Evolutionary conservation across 2,113 vertebrate genomes (phyloP).

Genomic region (Chaetops frenatus): DNA sequence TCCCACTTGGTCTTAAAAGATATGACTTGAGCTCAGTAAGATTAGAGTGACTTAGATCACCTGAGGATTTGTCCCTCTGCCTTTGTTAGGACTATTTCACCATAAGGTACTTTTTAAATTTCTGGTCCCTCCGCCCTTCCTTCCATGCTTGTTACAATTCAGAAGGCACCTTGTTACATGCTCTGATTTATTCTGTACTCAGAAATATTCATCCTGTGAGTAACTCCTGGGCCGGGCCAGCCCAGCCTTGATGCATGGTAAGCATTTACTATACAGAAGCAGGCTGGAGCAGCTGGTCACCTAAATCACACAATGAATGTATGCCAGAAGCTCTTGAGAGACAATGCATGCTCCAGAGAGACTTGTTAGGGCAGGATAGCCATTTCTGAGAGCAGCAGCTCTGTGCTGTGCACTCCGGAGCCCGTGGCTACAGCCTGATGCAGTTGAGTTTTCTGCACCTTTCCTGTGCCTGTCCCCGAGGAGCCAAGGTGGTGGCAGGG

Average conservation of each 20-base stretch:
- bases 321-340: not conserved
- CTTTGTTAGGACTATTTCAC: not conserved
- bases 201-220: not conserved
- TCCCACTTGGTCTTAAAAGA: not conserved
- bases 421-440: not conserved
- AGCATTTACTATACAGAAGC: not conserved
- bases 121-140: not conserved
- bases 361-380: not conserved
- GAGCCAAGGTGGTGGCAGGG: not conserved
- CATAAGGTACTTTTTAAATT: not conserved
- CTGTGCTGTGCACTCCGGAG: not conserved
- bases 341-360: fast-evolving
- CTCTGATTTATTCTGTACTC: not conserved
- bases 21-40: not conserved
- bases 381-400: not conserved
- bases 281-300: not conserved
- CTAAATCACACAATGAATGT: not conserved
- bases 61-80: not conserved
- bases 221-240: not conserved
- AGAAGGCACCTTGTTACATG: not conserved
- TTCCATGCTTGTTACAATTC: not conserved
- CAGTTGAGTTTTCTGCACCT: fast-evolving
- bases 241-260: not conserved
- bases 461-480: fast-evolving
- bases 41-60: not conserved